Percentiles rank a stretch among this genome's conserved stretches.
phyloP scores from a whole-genome alignment of 1,140 invertebrate species.

The Proctacanthus coquilletti region DNA sequence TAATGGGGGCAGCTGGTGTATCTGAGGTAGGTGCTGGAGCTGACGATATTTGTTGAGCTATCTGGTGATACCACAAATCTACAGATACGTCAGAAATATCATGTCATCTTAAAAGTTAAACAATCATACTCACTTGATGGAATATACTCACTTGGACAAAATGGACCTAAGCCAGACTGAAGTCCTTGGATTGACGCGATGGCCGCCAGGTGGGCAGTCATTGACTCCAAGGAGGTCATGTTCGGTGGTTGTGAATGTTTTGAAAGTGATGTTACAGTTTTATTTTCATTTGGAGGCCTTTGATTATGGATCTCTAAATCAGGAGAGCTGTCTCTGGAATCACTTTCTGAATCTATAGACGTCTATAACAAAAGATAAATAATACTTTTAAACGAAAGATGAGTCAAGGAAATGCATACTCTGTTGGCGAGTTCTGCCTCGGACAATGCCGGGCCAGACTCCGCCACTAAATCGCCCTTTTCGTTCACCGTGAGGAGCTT shows the following conservation, averaged over 20 bases:
- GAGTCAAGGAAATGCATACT: conserved; percentile 5
- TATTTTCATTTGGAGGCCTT: conserved; percentile 7
- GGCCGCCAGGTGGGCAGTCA: conserved; percentile 23
- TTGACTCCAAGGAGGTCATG: conserved; percentile 31
- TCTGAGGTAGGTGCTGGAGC: conserved; percentile 27
- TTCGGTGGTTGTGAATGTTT: conserved; percentile 12
- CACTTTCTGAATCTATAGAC: conserved; percentile 10
- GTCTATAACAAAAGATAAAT: conserved; percentile 5
- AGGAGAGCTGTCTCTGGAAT: conserved; percentile 3
- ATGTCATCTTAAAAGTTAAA: too few species aligned
- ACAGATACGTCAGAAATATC: too few species aligned
- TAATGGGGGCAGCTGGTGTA: conserved; percentile 20
- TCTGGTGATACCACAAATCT: too few species aligned
- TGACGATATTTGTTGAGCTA: conserved; percentile 16
- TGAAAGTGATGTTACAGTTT: conserved; percentile 15
- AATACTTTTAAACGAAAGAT: neutral
- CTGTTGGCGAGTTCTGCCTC: conserved; percentile 12
- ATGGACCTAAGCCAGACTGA: neutral
- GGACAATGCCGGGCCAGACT: conserved; percentile 15
- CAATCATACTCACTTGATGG: too few species aligned
- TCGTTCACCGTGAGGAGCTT: conserved; percentile 38
- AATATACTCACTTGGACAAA: conserved; percentile 6
- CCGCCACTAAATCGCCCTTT: conserved; percentile 28
- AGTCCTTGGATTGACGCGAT: conserved; percentile 7
- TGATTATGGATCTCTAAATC: neutral